Conservation (phyloP, 2,888 invertebrate species). For the Hecatera dysodea region DNA sequence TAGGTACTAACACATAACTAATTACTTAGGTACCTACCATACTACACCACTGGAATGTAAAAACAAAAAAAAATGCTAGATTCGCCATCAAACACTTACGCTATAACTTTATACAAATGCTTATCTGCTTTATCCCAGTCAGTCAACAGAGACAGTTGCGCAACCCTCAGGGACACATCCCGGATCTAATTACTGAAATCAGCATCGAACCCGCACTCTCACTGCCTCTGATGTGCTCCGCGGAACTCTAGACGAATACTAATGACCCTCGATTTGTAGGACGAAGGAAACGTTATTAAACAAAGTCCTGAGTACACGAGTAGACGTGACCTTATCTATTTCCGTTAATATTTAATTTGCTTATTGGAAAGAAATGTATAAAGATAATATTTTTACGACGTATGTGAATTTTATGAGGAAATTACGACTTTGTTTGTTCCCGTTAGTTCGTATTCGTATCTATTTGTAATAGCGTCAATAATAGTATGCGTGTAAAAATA, state of each 20-base stretch:
- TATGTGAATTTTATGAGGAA: slow-evolving; percentile 23
- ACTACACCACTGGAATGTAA: too few relatives aligned
- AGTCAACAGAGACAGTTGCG: slow-evolving; percentile 1
- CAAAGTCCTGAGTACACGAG: slow-evolving; percentile 5
- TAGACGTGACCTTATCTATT: not conserved
- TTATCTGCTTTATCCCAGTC: not conserved
- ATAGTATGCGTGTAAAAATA: not conserved
- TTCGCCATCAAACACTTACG: too few relatives aligned
- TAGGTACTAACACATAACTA: too few relatives aligned
- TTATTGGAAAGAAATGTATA: slow-evolving; percentile 4
- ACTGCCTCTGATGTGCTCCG: not conserved
- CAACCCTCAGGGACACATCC: not conserved
- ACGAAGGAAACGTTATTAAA: not conserved
- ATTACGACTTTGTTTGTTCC: slow-evolving; percentile 31
- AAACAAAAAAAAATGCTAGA: too few relatives aligned
- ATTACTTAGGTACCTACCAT: too few relatives aligned
- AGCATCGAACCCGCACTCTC: slow-evolving; percentile 9
- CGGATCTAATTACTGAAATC: slow-evolving; percentile 1
- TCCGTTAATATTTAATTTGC: slow-evolving; percentile 14
- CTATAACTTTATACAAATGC: too few relatives aligned
- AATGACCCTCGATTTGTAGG: not conserved
- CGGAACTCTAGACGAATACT: slow-evolving; percentile 16
- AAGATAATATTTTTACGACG: slow-evolving; percentile 11
- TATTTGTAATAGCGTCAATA: not conserved
- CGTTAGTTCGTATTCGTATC: not conserved